A percentile compares a stretch with the other conserved stretches of the same genome.
These are phyloP conservation scores for Pyrocephalus nanus DNA, from an alignment of 2,797 vertebrate species.

Conservation along the genomic window DNA sequence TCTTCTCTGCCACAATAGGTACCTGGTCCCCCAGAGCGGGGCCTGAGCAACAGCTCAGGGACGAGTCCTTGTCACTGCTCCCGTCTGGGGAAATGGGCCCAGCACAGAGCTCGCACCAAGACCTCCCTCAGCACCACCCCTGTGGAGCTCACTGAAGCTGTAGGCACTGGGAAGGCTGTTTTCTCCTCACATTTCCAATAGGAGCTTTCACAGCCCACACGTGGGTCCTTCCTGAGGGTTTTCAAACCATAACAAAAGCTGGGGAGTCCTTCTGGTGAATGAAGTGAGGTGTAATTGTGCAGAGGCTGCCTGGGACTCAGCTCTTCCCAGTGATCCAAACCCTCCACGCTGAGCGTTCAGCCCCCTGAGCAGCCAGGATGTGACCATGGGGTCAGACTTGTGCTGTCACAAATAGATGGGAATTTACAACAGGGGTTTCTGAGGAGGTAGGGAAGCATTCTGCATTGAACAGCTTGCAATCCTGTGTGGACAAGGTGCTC, in stretches of 20 bases:
- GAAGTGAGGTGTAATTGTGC: not conserved
- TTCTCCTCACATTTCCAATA: not conserved
- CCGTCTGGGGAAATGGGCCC: not conserved
- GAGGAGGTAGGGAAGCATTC: not conserved
- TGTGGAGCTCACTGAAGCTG: not conserved
- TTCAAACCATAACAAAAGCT: rapidly evolving
- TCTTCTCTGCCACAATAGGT: slow-evolving; percentile 93
- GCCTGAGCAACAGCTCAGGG: rapidly evolving
- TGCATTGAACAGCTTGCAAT: not conserved
- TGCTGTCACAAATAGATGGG: not conserved
- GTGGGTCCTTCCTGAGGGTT: not conserved
- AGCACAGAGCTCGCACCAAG: rapidly evolving
- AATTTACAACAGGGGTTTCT: not conserved
- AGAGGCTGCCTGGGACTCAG: not conserved
- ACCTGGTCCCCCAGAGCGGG: not conserved
- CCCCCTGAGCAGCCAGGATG: not conserved
- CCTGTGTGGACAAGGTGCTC: rapidly evolving
- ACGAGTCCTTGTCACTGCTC: rapidly evolving
- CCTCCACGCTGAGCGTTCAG: not conserved
- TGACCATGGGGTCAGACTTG: not conserved
- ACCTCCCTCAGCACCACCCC: rapidly evolving
- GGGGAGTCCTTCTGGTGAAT: not conserved
- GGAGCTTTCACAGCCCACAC: not conserved
- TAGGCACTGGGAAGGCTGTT: not conserved
- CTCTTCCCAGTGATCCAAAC: rapidly evolving